Base-by-base conservation (phyloP, 2,888 invertebrate species). In the Ornithoptera priamus region DNA sequence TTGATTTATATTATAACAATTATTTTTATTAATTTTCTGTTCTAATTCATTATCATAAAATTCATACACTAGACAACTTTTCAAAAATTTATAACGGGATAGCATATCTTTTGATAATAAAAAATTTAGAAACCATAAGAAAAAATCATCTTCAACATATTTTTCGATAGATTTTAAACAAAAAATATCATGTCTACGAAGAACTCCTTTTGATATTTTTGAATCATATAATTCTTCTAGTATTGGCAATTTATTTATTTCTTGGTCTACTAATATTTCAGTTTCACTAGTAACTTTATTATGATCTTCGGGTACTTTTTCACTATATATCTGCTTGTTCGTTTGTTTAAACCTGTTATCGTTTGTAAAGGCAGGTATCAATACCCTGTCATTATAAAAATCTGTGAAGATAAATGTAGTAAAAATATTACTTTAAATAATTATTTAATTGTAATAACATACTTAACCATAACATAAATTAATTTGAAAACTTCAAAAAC, bases 11-110 rank as follows among this genome's bases (percentile, higher is more conserved):
- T 53, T 24, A 42, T 59, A 20, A 50, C 24, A 39, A 18, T 18
- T n/a, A 22, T 15, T 58, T 15, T 1, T 58, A 58, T 58, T 24
- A n/a, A 12, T 10, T 58, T 58, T 58, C 22, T 22, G 18, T 22
- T 58, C 22, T n/a, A 58, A 22, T 15, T n/a, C 22, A 62, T 62
- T 57, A 58, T 15, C 12, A 5, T 68, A 96, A 97, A 17, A 42
- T 46, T 71, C 71, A 68, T 57, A 61, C 12, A 76, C 73, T 24
- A 78, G 72, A 67, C 77, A 78, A 63, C 77, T 76, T 63, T 67
- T 75, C 17, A 75, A 89, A 94, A 75, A 84, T 46, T 63, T 74
- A 64, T 77, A 81, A n/a, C 72, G 68, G 46, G 77, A 75, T 67
- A 81, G 82, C 59, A 81, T 57, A 72, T 85, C 85, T 74, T 85